Base-by-base conservation (phyloP, 2,888 invertebrate genomes). In the Schrankia costaestrigalis region DNA sequence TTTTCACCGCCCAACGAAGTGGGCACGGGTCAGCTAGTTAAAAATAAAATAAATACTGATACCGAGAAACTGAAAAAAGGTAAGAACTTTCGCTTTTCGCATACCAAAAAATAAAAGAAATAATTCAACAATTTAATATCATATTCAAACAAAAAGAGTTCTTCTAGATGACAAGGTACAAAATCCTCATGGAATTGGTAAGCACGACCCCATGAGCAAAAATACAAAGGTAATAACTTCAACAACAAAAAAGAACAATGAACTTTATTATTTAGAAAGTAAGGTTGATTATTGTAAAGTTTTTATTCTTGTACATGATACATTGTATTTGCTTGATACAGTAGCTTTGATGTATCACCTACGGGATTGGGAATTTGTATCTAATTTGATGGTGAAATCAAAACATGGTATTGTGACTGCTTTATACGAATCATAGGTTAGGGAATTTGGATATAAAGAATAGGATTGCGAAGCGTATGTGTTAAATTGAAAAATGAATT, bases 381-480 rank as follows among this genome's bases (percentile, higher is more conserved):
- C 43, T 71, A 69, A 74, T 74, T 76, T 71, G 65, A 71, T 67
- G 62, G 64, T 56, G 46, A 58, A 62, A 60, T 69, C 70, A 67
- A 67, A 71, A 69, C 62, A 66, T 52, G 56, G 49, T 43, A 47
- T 42, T 57, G 47, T 50, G 37, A 22, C 21, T 40, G 41, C 37
- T 54, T 56, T 54, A 35, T 57, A 39, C 19, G 25, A 32, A 51
- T 54, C 49, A 42, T 32, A 35, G 28, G 33, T 26, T 19, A 13
- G 29, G 26, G 43, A 17, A 40, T 44, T 35, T 22, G 11, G 30
- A 21, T 31, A n/a, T n/a, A n/a, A n/a, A n/a, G n/a, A n/a, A n/a
- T n/a, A n/a, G n/a, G n/a, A n/a, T n/a, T n/a, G n/a, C n/a, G n/a
- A n/a, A n/a, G n/a, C n/a, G n/a, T n/a, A n/a, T n/a, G n/a, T n/a